These are phyloP conservation scores for Sebastes dallii DNA, from an alignment of 2,797 vertebrate species.

Conservation along the genomic window DNA sequence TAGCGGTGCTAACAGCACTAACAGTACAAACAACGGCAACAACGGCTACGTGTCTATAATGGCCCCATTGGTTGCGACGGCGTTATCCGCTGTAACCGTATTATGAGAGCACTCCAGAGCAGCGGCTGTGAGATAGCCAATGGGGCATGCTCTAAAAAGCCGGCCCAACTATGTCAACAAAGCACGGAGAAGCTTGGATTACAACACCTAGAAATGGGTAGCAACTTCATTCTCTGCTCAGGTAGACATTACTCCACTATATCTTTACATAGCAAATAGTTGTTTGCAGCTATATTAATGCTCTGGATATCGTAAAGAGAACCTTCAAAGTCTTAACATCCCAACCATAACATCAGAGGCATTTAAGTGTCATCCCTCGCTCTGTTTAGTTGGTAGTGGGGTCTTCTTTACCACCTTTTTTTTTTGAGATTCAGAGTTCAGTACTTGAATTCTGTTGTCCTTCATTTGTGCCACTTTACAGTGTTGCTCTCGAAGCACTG, in stretches of 20 bases:
- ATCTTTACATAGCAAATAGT: background rate
- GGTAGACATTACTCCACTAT: background rate
- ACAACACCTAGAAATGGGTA: background rate
- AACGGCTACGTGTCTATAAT: too few relatives aligned
- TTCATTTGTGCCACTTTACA: conserved; percentile 62
- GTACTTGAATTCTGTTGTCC: conserved; percentile 56
- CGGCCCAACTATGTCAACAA: background rate
- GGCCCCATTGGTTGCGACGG: accelerated
- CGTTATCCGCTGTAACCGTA: accelerated
- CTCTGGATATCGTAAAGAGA: background rate
- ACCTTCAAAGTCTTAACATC: background rate
- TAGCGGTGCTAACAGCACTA: too few relatives aligned
- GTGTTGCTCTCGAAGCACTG: conserved; percentile 65
- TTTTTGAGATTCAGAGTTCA: conserved; percentile 11
- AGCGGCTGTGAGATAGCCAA: too few relatives aligned
- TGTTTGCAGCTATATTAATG: background rate
- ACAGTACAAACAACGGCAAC: too few relatives aligned
- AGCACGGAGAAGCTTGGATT: background rate
- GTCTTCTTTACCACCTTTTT: background rate
- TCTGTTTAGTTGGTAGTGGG: background rate
- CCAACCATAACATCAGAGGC: background rate
- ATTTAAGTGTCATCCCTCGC: background rate
- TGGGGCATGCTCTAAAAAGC: too few relatives aligned
- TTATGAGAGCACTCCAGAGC: too few relatives aligned
- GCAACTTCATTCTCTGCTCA: background rate